Conservation (phyloP, 2,888 invertebrate species). For the Crossocerus cetratus region DNA sequence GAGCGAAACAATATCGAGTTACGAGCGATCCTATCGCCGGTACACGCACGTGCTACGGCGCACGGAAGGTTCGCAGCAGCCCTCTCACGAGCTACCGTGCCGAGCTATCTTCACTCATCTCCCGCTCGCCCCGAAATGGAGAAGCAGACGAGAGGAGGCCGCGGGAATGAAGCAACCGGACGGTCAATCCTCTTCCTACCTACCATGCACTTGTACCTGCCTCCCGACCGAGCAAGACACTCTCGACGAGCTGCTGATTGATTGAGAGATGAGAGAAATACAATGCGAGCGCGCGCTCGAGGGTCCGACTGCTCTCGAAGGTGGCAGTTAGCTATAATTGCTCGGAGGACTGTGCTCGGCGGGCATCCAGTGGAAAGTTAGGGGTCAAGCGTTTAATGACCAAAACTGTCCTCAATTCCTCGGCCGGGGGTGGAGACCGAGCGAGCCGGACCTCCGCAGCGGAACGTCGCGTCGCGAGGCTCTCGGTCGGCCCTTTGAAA, state of each 20-base stretch:
- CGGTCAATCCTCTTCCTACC: conserved; percentile 39
- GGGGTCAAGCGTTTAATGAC: no score
- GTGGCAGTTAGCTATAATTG: no score
- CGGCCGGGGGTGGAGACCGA: no score
- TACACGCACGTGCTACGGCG: conserved; percentile 71
- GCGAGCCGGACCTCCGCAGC: no score
- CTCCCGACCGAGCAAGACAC: conserved; percentile 9
- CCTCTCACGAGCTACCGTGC: conserved; percentile 68
- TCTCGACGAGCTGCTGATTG: neutral
- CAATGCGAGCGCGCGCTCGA: neutral
- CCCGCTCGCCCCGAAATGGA: conserved; percentile 48
- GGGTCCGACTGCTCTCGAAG: neutral
- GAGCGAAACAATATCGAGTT: conserved; percentile 76
- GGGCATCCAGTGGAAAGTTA: no score
- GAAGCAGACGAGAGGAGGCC: conserved; percentile 38
- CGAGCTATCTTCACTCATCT: conserved; percentile 67
- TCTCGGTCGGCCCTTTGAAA: neutral
- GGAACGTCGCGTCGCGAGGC: neutral
- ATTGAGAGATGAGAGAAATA: neutral
- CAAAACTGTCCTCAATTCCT: neutral
- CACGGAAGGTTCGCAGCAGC: conserved; percentile 66
- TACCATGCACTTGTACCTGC: conserved; percentile 28
- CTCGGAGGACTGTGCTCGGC: no score
- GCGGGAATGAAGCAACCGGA: conserved; percentile 33
- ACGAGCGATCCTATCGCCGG: conserved; percentile 70